Percentiles rank a stretch among this genome's conserved stretches.
Conservation (phyloP, 2,113 vertebrate species). For the Verasper variegatus region DNA sequence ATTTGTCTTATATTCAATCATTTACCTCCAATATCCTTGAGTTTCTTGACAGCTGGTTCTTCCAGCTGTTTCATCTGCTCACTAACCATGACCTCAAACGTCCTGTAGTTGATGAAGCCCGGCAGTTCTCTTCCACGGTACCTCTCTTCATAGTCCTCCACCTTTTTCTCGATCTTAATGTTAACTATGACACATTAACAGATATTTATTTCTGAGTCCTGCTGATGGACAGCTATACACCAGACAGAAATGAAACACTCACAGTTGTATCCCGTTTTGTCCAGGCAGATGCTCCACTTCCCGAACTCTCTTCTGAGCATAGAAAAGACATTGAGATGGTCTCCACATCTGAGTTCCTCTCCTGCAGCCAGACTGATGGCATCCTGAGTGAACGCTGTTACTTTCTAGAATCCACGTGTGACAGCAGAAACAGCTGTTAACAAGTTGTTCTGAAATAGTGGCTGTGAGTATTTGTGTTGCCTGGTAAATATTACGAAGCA, state of each 20-base stretch:
- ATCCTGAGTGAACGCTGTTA: conserved; percentile 83
- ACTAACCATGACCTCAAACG: conserved; percentile 86
- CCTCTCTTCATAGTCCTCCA: conserved; percentile 74
- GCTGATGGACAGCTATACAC: neutral
- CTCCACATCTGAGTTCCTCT: conserved; percentile 79
- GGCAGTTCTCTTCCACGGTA: conserved; percentile 88
- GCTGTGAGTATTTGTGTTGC: neutral
- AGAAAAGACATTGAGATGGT: conserved; percentile 77
- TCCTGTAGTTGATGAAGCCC: conserved; percentile 88
- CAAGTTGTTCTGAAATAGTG: neutral
- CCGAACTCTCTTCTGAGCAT: conserved; percentile 81
- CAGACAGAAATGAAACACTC: conserved; percentile 48
- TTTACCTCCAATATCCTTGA: conserved; percentile 71
- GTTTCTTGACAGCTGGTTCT: conserved; percentile 81
- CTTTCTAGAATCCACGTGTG: conserved; percentile 75
- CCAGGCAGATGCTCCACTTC: conserved; percentile 67
- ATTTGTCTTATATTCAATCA: neutral
- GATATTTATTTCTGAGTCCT: conserved; percentile 3
- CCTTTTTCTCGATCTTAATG: conserved; percentile 37
- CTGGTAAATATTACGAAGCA: neutral
- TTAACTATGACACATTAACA: conserved; percentile 74
- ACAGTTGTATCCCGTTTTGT: conserved; percentile 53
- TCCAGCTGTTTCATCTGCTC: conserved; percentile 83
- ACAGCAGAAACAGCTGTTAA: neutral
- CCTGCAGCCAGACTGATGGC: conserved; percentile 69